Base-by-base conservation (phyloP, 2,888 invertebrate genomes). In the Folsomia candida region DNA sequence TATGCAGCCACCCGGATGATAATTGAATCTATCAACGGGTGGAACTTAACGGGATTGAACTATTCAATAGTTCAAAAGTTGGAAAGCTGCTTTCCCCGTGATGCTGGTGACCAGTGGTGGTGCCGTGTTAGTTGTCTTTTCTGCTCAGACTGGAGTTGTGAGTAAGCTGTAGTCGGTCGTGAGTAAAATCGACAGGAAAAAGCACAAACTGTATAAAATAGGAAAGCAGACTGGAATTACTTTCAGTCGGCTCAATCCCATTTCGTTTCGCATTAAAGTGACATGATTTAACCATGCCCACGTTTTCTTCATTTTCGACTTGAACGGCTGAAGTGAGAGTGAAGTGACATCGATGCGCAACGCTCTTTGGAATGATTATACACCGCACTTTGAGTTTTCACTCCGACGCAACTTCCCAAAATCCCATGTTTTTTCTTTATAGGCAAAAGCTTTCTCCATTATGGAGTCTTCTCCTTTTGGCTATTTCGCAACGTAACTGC, bases 211-310 rank as follows among this genome's bases (percentile, higher is more conserved):
- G 37, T 37, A 37, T 37, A 37, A 37, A 37, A 37, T 37, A 37
- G 37, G 37, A 4, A 37, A 37, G 37, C n/a, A 37, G 6, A 9
- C 6, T 37, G 37, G 37, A 37, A 37, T 37, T 37, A 37, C 37
- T 37, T 37, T 37, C 37, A 9, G 6, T 14, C 4, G 14, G 14
- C 37, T 37, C 37, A 14, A 37, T 37, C 37, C 37, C 37, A 37
- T 37, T 37, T 37, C 37, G 37, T 37, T 37, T 37, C 37, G 37
- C 37, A 37, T 54, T 54, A 54, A 22, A 54, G 54, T 54, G 54
- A 54, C 54, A 54, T 22, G 22, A 54, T 54, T 54, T 54, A 54
- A 54, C 54, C 54, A 54, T 6, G 22, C 54, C n/a, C 54, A 54
- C 54, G 54, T 54, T 37, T 14, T 4, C 14, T 37, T 37, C 37